Conservation (phyloP, 2,797 vertebrate species). For the Miichthys miiuy region DNA sequence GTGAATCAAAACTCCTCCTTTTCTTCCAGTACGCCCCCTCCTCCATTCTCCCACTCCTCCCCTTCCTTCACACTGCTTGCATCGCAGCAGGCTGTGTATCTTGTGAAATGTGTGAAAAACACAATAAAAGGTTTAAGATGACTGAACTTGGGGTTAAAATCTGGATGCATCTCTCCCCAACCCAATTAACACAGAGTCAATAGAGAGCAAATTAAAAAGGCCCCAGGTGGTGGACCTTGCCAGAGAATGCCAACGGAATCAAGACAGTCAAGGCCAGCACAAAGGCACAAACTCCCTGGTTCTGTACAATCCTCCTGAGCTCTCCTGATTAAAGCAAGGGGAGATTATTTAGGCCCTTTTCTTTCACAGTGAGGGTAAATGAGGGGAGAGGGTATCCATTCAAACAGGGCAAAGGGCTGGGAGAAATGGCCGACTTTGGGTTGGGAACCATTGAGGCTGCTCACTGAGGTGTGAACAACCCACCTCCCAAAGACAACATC, state of each 20-base stretch:
- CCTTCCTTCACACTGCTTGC: constrained; percentile 48
- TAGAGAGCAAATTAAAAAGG: constrained; percentile 88
- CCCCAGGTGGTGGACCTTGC: constrained; percentile 74
- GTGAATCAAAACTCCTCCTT: constrained; percentile 35
- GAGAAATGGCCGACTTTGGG: constrained; percentile 76
- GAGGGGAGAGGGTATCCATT: constrained; percentile 78
- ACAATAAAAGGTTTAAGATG: constrained; percentile 81
- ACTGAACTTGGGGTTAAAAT: constrained; percentile 80
- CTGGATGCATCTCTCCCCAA: constrained; percentile 81
- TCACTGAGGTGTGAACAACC: constrained; percentile 82
- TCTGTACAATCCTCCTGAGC: constrained; percentile 73
- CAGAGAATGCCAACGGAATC: constrained; percentile 81
- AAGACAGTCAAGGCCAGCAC: constrained; percentile 80
- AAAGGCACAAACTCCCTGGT: constrained; percentile 75
- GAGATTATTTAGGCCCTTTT: constrained; percentile 78
- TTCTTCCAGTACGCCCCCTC: neutral
- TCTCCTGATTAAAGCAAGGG: constrained; percentile 78
- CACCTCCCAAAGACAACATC: constrained; percentile 77
- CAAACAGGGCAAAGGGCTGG: constrained; percentile 78
- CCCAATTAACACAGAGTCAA: constrained; percentile 88
- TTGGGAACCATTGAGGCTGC: constrained; percentile 74
- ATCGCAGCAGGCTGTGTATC: constrained; percentile 65
- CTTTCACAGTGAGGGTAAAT: constrained; percentile 72
- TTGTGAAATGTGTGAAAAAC: constrained; percentile 75
- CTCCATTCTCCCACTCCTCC: constrained; percentile 50